Conservation (phyloP, 2,888 invertebrate genomes). For the Phragmatobia fuliginosa region DNA sequence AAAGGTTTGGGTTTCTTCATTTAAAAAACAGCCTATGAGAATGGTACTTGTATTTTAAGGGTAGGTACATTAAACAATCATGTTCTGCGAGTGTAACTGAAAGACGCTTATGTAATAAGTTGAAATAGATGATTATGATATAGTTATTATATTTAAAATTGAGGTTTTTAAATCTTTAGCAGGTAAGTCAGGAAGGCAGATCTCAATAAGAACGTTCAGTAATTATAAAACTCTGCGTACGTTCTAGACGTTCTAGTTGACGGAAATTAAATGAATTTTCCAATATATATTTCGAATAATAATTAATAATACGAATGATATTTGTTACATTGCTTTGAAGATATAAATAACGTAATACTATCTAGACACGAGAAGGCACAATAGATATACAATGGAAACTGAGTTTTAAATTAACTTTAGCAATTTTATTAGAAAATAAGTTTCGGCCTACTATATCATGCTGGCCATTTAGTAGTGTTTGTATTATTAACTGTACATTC, state of each 20-base stretch:
- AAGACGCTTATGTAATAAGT: background rate
- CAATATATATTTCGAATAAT: background rate
- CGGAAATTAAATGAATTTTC: background rate
- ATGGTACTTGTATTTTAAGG: background rate
- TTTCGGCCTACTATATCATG: background rate
- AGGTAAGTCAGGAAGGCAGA: background rate
- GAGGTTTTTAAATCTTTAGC: background rate
- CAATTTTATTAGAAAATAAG: no score
- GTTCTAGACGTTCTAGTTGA: background rate
- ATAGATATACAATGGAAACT: background rate
- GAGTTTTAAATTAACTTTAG: no score
- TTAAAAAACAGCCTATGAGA: no score
- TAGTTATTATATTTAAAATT: background rate
- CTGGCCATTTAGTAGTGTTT: background rate
- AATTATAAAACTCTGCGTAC: background rate
- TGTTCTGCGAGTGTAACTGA: background rate
- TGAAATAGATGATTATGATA: background rate
- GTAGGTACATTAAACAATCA: no score
- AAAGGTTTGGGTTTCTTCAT: no score
- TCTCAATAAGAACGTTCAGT: background rate
- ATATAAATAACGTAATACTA: background rate
- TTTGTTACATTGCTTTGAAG: background rate
- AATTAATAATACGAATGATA: background rate
- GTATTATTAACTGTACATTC: no score
- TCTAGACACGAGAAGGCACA: background rate